Conservation (phyloP, 2,888 invertebrate genomes). For the Athrips mouffetella region DNA sequence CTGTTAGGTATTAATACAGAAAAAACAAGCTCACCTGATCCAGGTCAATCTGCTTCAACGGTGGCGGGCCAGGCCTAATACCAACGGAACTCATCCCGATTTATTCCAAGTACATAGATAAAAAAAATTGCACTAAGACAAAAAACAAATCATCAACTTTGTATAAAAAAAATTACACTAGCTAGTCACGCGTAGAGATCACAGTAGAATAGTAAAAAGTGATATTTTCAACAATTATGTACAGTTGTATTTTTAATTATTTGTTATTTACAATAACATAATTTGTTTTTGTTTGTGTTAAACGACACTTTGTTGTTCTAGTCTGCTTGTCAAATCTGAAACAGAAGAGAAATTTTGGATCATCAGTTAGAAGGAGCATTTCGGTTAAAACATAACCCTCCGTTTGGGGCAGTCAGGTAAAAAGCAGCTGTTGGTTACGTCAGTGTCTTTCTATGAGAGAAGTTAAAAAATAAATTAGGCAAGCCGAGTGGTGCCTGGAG, state of each 20-base stretch:
- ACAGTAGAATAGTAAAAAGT: constrained; percentile 38
- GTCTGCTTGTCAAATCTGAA: constrained; percentile 49
- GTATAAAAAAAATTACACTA: constrained; percentile 36
- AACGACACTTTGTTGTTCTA: constrained; percentile 30
- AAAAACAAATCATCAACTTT: constrained; percentile 31
- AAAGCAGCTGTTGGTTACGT: too few species aligned
- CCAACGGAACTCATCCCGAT: constrained; percentile 49
- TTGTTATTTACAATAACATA: constrained; percentile 48
- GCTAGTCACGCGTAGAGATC: constrained; percentile 55
- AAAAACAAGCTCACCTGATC: constrained; percentile 74
- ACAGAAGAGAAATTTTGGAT: constrained; percentile 30
- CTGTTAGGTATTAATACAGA: constrained; percentile 14
- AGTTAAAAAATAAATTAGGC: too few species aligned
- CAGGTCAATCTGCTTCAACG: constrained; percentile 86
- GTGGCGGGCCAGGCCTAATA: constrained; percentile 67
- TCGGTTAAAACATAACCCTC: too few species aligned
- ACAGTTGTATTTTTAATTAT: constrained; percentile 28
- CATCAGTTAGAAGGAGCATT: too few species aligned
- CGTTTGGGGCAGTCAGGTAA: too few species aligned
- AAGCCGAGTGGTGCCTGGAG: too few species aligned
- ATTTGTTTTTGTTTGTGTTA: constrained; percentile 33
- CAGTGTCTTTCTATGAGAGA: too few species aligned
- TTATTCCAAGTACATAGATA: constrained; percentile 21
- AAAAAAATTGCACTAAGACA: constrained; percentile 37
- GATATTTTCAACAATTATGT: constrained; percentile 25